Base-by-base conservation (phyloP, 2,113 vertebrate genomes). In the Rhodinocichla rosea region DNA sequence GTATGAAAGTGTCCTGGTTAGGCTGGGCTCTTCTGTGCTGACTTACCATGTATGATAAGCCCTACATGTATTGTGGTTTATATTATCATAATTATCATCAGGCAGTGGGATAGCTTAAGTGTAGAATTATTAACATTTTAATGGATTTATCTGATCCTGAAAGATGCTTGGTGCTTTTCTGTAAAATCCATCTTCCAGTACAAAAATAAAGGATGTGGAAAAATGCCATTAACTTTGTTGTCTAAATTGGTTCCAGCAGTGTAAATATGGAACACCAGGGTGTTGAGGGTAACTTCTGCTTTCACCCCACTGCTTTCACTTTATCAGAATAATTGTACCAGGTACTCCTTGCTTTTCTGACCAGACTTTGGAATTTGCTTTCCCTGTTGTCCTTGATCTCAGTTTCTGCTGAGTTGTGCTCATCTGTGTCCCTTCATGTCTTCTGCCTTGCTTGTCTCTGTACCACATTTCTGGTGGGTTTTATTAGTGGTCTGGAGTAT, bases 231-330 rank as follows among this genome's bases (percentile, higher is more conserved):
- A 35, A 76, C 19, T 90, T 69, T 26, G 13, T 6, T 68, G 11
- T 28, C 67, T 77, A 5, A 18, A n/a, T 45, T 93, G 71, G 24
- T 77, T 87, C 14, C 1, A 5, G 16, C 30, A 57, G 16, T 14
- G 4, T 76, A 69, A 77, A 62, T 60, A 33, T 17, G 57, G 33
- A 76, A 24, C 10, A 42, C 7, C 0, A 19, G 8, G 13, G 6
- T 18, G 3, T 2, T 2, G 0, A 1, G 4, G 16, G 1, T 85
- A 35, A 30, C 33, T 85, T 59, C 19, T 45, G 3, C 37, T 89
- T 93, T 90, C 20, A 44, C 32, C 7, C 20, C 15, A 18, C n/a
- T 0, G 1, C 50, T 81, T 65, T 62, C 39, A n/a, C 28, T 77
- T 56, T 7, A 32, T 35, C 75, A 73, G 27, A 56, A 7, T 76